These are phyloP conservation scores for Rhizomys pruinosus DNA, from an alignment of 2,113 vertebrate genomes.

Conservation along the genomic window DNA sequence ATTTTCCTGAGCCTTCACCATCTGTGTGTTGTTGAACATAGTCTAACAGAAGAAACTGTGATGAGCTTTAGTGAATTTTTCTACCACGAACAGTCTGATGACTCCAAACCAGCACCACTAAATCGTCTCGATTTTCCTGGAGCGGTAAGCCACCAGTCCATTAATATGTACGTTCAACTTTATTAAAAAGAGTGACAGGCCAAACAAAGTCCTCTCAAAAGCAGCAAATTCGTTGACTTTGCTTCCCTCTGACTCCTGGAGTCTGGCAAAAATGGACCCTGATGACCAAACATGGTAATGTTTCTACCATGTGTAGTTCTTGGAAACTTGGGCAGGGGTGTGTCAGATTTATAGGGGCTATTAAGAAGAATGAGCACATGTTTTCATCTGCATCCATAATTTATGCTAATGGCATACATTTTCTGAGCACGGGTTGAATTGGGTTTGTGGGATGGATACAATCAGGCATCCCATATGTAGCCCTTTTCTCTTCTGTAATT, in stretches of 20 bases:
- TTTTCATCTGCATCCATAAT: slow-evolving; percentile 50
- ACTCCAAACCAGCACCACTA: neutral
- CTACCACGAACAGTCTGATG: neutral
- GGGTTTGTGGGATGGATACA: slow-evolving; percentile 73
- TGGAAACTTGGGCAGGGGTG: slow-evolving; percentile 26
- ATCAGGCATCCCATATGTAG: slow-evolving; percentile 37
- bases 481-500: slow-evolving; percentile 64
- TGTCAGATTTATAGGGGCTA: slow-evolving; percentile 44
- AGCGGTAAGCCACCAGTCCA: neutral
- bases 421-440: slow-evolving; percentile 58
- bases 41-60: neutral
- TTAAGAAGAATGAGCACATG: neutral
- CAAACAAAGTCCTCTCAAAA: neutral
- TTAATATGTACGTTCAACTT: neutral
- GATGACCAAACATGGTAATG: slow-evolving; percentile 36
- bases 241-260: neutral
- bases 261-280: neutral
- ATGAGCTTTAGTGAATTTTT: neutral
- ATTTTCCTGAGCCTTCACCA: neutral
- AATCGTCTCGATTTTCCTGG: neutral
- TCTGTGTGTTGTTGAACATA: neutral
- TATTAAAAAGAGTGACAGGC: neutral
- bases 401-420: slow-evolving; percentile 56
- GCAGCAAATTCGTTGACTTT: neutral
- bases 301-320: neutral